Conservation (phyloP, 2,888 invertebrate genomes). For the Dastarcus helophoroides region DNA sequence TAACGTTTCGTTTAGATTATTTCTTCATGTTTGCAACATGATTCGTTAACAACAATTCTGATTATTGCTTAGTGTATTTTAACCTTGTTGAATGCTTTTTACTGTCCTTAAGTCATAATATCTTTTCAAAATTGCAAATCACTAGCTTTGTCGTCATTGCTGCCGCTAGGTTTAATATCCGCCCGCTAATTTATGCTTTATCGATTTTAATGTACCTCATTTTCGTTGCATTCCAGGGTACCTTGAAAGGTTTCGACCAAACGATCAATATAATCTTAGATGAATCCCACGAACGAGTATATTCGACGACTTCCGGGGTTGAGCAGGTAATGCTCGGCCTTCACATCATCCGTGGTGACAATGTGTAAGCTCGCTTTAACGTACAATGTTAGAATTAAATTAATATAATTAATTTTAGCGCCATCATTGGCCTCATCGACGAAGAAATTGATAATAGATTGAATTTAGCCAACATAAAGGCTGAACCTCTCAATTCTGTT, state of each 20-base stretch:
- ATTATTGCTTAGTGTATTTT: no score
- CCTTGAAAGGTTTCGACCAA: slow-evolving; percentile 96
- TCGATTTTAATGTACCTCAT: not conserved
- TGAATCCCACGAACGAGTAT: slow-evolving; percentile 97
- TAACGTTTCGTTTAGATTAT: slow-evolving; percentile 9
- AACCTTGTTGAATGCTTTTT: no score
- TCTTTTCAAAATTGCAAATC: no score
- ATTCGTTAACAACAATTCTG: no score
- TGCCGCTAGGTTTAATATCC: no score
- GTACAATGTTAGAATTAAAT: not conserved
- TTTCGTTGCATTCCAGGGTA: slow-evolving; percentile 52
- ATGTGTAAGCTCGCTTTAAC: slow-evolving; percentile 56
- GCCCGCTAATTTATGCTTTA: slow-evolving; percentile 4
- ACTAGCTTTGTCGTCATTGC: no score
- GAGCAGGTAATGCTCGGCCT: slow-evolving; percentile 92
- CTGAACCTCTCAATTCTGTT: slow-evolving; percentile 73
- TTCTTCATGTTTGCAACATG: no score
- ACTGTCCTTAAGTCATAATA: no score
- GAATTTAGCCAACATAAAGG: slow-evolving; percentile 68
- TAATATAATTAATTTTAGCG: slow-evolving; percentile 37
- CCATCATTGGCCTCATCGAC: slow-evolving; percentile 74
- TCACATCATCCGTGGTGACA: slow-evolving; percentile 96
- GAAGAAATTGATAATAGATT: slow-evolving; percentile 72
- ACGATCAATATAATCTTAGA: slow-evolving; percentile 97
- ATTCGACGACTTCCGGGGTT: slow-evolving; percentile 82